A percentile compares a stretch with the other conserved stretches of the same genome.
Evolutionary conservation across 2,888 invertebrate genomes (phyloP).

Genomic region (Eupithecia vulgata): DNA sequence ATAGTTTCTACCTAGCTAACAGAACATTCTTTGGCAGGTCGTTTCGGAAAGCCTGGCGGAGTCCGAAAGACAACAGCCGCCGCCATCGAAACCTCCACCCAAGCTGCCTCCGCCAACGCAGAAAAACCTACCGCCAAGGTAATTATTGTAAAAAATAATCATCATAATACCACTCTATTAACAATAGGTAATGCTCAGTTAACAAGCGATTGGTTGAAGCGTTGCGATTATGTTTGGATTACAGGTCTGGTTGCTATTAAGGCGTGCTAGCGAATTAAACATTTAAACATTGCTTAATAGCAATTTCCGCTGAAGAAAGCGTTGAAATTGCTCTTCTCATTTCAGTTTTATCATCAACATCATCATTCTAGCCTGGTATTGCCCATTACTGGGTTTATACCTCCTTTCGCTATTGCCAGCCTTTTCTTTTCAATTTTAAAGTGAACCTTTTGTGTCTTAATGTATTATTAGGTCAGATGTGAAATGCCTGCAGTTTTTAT

Average conservation of each 20-base stretch:
- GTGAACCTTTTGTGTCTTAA: not conserved
- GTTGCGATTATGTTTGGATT: conserved; percentile 53
- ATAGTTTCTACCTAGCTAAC: not conserved
- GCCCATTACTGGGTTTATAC: too few species aligned
- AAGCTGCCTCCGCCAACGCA: conserved; percentile 64
- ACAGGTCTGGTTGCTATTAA: not conserved
- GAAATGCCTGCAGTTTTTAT: not conserved
- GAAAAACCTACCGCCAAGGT: conserved; percentile 75
- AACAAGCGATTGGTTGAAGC: conserved; percentile 49
- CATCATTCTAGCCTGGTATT: too few species aligned
- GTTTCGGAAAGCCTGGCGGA: conserved; percentile 74
- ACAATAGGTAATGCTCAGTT: not conserved
- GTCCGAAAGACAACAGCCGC: conserved; percentile 65
- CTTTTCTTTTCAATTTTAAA: not conserved
- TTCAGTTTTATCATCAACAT: not conserved
- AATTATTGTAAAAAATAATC: conserved; percentile 5
- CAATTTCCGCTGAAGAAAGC: not conserved
- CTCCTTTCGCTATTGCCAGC: too few species aligned
- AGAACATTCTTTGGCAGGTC: conserved; percentile 62
- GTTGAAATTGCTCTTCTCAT: not conserved
- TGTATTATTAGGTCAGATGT: not conserved
- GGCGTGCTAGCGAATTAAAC: not conserved
- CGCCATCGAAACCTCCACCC: conserved; percentile 45
- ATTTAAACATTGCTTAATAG: not conserved
- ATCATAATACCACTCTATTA: not conserved